Evolutionary conservation across 2,888 invertebrate genomes (phyloP), one percentile per base, ranked within the genome.

Genomic region (Glyphotaelius pellucidus): DNA sequence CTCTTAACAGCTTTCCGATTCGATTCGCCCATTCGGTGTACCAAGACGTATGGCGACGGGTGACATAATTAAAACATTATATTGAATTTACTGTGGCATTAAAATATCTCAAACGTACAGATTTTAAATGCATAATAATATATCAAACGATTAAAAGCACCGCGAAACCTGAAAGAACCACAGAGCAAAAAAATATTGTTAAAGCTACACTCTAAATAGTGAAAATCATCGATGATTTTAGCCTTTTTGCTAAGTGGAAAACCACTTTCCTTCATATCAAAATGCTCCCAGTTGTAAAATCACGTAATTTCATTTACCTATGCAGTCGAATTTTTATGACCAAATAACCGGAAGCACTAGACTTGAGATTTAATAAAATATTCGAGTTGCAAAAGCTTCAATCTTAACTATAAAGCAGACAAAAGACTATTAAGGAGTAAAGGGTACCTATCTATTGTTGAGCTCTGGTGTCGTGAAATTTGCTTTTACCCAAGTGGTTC

Each of bases 41-140:
- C 89, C 89, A 89, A 84, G 89, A 85, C 47, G 32, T 52, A 84
- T 90, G 67, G 86, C 85, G 35, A 67, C 67, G 67, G 38, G 80
- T 92, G 93, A 93, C 93, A 93, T 93, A 92, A 93, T 93, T 92
- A 92, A 92, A 83, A 92, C 92, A 91, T 93, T 92, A 92, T 91
- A 90, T 79, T 79, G 90, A 92, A 93, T 93, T 93, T 93, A 93
- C 92, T 85, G 92, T 83, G 85, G 30, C 92, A 92, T 92, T 92
- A 93, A 93, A 93, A 92, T 92, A 92, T 90, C 86, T 35, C 79
- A 87, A 15, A 30, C 80, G 31, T n/a, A 67, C 9, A 25, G 67
- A 35, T 86, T 38, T 83, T 35, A 31, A 35, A 83, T 32, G 83
- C 83, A 83, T 35, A 83, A 83, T 35, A 83, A 35, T 83, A 83